These are phyloP conservation scores for Macquaria ambigua DNA, from an alignment of 2,113 vertebrate species.

Conservation along the genomic window DNA sequence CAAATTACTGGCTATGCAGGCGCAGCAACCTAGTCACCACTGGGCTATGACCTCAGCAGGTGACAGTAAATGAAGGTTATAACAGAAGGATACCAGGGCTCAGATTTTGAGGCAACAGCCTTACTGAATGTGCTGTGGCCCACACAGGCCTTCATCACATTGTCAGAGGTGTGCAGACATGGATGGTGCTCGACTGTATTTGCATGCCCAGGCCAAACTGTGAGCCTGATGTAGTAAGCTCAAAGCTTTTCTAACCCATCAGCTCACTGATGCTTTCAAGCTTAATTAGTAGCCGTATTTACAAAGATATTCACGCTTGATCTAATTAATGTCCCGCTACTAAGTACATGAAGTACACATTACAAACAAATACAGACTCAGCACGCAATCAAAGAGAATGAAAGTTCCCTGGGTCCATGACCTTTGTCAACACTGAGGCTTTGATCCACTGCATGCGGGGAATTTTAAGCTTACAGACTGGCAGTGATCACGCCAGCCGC, in stretches of 20 bases:
- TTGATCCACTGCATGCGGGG: constrained; percentile 56
- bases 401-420: constrained; percentile 52
- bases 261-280: constrained; percentile 53
- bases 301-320: constrained; percentile 51
- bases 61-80: constrained; percentile 42
- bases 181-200: constrained; percentile 23
- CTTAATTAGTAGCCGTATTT: constrained; percentile 71
- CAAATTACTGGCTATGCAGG: constrained; percentile 22
- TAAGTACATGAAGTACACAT: constrained; percentile 40
- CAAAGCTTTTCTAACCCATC: constrained; percentile 51
- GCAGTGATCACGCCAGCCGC: constrained; percentile 45
- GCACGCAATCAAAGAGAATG: constrained; percentile 51
- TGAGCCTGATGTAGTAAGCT: constrained; percentile 43
- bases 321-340: constrained; percentile 62
- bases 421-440: constrained; percentile 53
- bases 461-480: constrained; percentile 55
- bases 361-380: constrained; percentile 55
- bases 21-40: not conserved
- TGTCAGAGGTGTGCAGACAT: constrained; percentile 51
- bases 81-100: constrained; percentile 21
- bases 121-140: constrained; percentile 24
- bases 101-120: constrained; percentile 8
- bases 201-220: constrained; percentile 29
- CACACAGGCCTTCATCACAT: constrained; percentile 35
- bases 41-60: constrained; percentile 57